Evolutionary conservation across 1,140 invertebrate genomes (phyloP).

Genomic region (Bombyx mandarina): DNA sequence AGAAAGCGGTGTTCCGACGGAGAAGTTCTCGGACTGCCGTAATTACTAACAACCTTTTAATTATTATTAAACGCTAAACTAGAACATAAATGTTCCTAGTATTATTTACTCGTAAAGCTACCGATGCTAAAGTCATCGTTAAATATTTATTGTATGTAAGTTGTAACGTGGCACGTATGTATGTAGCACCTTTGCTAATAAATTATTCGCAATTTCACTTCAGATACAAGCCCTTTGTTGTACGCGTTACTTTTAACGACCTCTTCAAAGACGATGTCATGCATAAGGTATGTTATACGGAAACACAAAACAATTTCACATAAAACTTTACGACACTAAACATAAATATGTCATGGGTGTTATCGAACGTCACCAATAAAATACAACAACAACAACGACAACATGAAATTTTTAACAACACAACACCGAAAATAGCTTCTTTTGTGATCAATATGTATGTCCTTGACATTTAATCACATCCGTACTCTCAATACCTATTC

Average conservation of each 20-base stretch:
- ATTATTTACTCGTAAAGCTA: too few relatives aligned
- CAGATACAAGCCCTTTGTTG: constrained; percentile 33
- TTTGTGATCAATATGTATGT: constrained; percentile 59
- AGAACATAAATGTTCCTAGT: too few relatives aligned
- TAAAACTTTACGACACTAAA: neutral
- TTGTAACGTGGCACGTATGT: constrained; percentile 22
- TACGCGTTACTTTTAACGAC: constrained; percentile 30
- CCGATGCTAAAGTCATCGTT: too few relatives aligned
- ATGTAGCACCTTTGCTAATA: constrained; percentile 45
- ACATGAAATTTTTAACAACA: neutral
- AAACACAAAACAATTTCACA: neutral
- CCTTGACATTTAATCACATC: constrained; percentile 56
- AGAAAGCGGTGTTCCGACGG: too few relatives aligned
- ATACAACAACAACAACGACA: neutral
- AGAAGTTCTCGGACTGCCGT: too few relatives aligned
- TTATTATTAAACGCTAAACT: too few relatives aligned
- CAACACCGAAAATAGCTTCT: constrained; percentile 1
- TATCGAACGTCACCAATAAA: neutral
- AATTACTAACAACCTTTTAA: too few relatives aligned
- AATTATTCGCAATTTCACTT: constrained; percentile 46
- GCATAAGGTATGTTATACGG: constrained; percentile 3
- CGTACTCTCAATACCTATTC: constrained; percentile 26
- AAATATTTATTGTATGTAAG: constrained; percentile 35
- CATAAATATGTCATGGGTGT: neutral
- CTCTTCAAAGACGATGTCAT: constrained; percentile 10